phyloP scores from a whole-genome alignment of 2,113 vertebrate species.

The Setophaga kirtlandii region DNA sequence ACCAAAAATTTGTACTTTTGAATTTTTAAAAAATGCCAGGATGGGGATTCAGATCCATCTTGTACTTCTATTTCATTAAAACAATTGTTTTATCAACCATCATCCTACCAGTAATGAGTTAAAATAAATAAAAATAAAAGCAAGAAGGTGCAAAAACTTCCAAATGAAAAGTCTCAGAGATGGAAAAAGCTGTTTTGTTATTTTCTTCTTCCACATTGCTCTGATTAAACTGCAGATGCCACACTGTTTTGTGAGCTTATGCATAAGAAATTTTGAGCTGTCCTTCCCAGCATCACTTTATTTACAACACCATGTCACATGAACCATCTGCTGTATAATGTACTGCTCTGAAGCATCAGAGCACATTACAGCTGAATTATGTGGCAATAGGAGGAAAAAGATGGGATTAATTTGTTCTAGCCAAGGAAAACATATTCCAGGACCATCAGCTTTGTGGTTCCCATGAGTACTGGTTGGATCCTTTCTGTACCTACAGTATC shows the following conservation, averaged over 20 bases:
- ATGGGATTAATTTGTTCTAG: not conserved
- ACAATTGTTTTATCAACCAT: not conserved
- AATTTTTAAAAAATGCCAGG: not conserved
- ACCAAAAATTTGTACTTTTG: not conserved
- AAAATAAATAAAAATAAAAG: not conserved
- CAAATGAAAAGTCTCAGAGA: not conserved
- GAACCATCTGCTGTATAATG: not conserved
- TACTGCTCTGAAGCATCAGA: not conserved
- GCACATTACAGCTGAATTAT: not conserved
- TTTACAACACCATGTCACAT: conserved; percentile 1
- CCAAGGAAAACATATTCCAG: not conserved
- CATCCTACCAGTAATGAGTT: not conserved
- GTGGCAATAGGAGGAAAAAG: not conserved
- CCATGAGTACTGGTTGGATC: not conserved
- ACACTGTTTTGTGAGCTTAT: not conserved
- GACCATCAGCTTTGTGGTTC: not conserved
- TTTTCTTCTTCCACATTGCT: not conserved
- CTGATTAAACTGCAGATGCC: not conserved
- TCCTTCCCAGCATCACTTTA: not conserved
- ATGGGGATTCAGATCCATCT: not conserved
- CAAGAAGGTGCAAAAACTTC: not conserved
- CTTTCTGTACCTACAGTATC: not conserved
- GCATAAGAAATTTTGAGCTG: not conserved
- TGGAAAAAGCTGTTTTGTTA: not conserved
- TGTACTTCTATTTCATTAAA: not conserved